phyloP scores from a whole-genome alignment of 2,113 vertebrate species.

The Rhabdomys dilectus region DNA sequence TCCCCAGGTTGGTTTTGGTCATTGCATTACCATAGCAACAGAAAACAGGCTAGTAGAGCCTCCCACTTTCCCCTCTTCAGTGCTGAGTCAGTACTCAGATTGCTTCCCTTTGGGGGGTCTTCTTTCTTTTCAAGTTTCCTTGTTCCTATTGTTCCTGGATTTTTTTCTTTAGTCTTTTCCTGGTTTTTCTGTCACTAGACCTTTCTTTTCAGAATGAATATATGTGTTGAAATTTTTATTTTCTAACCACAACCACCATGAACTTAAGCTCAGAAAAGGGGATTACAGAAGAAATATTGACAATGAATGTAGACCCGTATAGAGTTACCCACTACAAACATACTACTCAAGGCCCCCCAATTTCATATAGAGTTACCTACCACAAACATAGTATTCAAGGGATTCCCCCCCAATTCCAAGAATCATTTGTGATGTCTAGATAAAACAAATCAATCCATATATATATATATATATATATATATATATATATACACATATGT shows the following conservation, averaged over 20 bases:
- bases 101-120: not conserved
- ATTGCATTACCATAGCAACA: not conserved
- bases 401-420: not conserved
- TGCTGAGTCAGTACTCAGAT: fast-evolving
- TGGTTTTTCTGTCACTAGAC: not conserved
- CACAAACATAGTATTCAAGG: not conserved
- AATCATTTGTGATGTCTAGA: not conserved
- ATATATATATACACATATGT: too few relatives aligned
- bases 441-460: not conserved
- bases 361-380: not conserved
- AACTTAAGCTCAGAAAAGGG: not conserved
- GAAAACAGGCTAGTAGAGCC: not conserved
- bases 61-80: fast-evolving
- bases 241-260: not conserved
- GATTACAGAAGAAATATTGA: not conserved
- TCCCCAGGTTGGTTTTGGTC: not conserved
- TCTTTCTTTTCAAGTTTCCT: not conserved
- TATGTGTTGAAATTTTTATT: not conserved
- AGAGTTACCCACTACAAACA: not conserved
- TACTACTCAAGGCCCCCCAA: not conserved
- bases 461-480: too few relatives aligned
- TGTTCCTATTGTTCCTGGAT: not conserved
- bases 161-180: not conserved
- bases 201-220: not conserved
- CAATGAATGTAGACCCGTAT: not conserved